Base-by-base conservation (phyloP, 2,113 vertebrate species). In the Dasyprocta punctata region DNA sequence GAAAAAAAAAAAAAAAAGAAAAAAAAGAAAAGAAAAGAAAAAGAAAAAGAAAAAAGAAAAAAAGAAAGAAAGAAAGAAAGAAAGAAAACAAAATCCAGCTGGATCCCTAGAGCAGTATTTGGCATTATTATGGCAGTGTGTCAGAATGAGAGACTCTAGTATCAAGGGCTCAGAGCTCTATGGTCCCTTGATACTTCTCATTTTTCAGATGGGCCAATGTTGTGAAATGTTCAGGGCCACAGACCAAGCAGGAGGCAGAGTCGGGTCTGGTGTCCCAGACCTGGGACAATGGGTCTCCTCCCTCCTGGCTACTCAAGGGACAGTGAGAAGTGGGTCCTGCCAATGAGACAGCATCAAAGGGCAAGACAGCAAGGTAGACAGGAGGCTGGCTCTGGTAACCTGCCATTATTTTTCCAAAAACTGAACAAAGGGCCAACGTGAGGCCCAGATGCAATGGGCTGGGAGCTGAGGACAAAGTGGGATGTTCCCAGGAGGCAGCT, bases 351-450 rank as follows among this genome's bases (percentile, higher is more conserved):
- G 47, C 44, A 63, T 36, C 28, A 73, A n/a, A 16, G 41, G 86
- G 56, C 77, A 41, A 47, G 67, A 24, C 28, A 44, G 58, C 58
- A 49, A 54, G 54, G 77, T 22, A 26, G 44, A 30, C 20, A 58
- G 58, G 67, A 58, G 36, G 52, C 9, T 17, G 16, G 47, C 63
- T 80, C 4, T 4, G 47, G 41, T 33, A n/a, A 44, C 2, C 4
- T 9, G 22, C 41, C 80, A 16, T 84, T 67, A 65, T 73, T 63
- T 58, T n/a, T 38, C 58, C 38, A 16, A 85, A 71, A 49, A 13
- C 28, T 0, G 0, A 86, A 49, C 0, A 0, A 61, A 56, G 19
- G 54, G 69, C 73, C 28, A 16, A 26, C 0, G 0, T 33, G 65
- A 65, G 80, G 67, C 30, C 56, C 41, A 33, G 54, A 47, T 61